A percentile compares a stretch with the other conserved stretches of the same genome.
Conservation (phyloP, 2,797 vertebrate genomes). For the Craterocephalus amniculus region DNA sequence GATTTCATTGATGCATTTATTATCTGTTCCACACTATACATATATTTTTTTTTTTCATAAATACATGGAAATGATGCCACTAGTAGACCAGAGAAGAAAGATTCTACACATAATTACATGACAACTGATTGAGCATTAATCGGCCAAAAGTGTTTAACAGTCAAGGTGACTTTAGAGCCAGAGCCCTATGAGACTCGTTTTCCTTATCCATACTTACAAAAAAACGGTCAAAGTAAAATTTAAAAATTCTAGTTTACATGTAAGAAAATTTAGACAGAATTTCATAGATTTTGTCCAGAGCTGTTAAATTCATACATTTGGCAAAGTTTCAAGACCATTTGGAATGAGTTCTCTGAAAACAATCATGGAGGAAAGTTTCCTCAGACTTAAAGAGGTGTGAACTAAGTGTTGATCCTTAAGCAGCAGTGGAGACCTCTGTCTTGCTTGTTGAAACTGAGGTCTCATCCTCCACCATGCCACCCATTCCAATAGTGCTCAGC, state of each 20-base stretch:
- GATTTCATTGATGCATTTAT: conserved; percentile 67
- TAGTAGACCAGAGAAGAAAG: not conserved
- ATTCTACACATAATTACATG: conserved; percentile 25
- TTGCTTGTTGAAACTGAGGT: too few relatives aligned
- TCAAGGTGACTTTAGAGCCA: conserved; percentile 25
- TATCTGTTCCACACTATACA: conserved; percentile 36
- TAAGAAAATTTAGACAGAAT: conserved; percentile 38
- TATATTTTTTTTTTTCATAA: conserved; percentile 40
- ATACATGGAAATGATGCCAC: conserved; percentile 47
- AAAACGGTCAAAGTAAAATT: too few relatives aligned
- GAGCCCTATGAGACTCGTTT: conserved; percentile 26
- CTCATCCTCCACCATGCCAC: conserved; percentile 85
- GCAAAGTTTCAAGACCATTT: conserved; percentile 40
- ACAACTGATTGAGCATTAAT: conserved; percentile 8
- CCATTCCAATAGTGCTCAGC: conserved; percentile 84
- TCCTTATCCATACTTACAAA: conserved; percentile 6
- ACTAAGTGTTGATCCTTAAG: conserved; percentile 43
- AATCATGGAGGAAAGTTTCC: conserved; percentile 41
- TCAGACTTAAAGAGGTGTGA: conserved; percentile 16
- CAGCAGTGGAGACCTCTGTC: conserved; percentile 82
- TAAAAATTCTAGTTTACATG: conserved; percentile 35
- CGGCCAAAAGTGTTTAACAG: conserved; percentile 19
- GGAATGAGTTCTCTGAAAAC: conserved; percentile 22
- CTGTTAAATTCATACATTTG: conserved; percentile 54
- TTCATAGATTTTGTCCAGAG: conserved; percentile 46